Percentiles rank a stretch among this genome's conserved stretches.
Conservation (phyloP, 2,888 invertebrate species). For the Drosophila tanythrix region DNA sequence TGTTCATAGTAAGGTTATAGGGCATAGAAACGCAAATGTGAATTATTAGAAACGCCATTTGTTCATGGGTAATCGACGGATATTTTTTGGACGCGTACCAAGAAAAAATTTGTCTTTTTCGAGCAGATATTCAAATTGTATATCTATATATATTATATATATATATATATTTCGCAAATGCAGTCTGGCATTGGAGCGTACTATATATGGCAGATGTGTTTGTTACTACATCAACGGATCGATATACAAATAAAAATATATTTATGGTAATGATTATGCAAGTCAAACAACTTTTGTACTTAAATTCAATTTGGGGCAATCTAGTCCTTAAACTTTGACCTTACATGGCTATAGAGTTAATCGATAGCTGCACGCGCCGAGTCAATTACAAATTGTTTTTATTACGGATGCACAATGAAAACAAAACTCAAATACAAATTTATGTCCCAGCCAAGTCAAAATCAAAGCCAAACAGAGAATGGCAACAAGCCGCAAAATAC, state of each 20-base stretch:
- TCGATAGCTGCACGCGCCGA: constrained; percentile 46
- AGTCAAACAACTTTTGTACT: constrained; percentile 4
- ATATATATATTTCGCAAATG: constrained; percentile 12
- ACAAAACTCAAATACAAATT: constrained; percentile 17
- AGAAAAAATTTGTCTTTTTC: constrained; percentile 43
- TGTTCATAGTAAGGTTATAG: neutral
- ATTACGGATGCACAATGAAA: constrained; percentile 4
- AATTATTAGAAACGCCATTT: constrained; percentile 54
- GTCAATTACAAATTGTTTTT: constrained; percentile 5
- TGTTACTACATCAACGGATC: constrained; percentile 27
- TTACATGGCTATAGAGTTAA: constrained; percentile 20
- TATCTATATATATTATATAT: neutral
- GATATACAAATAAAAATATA: constrained; percentile 8
- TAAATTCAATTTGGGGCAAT: constrained; percentile 6
- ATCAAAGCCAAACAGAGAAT: constrained; percentile 43
- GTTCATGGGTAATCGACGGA: constrained; percentile 41
- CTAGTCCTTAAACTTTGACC: constrained; percentile 26
- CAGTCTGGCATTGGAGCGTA: constrained; percentile 7
- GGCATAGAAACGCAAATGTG: constrained; percentile 10
- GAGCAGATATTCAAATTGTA: constrained; percentile 12
- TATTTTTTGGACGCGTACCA: constrained; percentile 68
- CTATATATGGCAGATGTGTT: constrained; percentile 3
- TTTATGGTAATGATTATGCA: constrained; percentile 12
- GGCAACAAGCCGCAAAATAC: constrained; percentile 9
- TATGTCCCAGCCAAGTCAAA: constrained; percentile 58